These are phyloP conservation scores for Scrobipalpa atriplicella DNA, from an alignment of 2,888 invertebrate species.

Conservation along the genomic window DNA sequence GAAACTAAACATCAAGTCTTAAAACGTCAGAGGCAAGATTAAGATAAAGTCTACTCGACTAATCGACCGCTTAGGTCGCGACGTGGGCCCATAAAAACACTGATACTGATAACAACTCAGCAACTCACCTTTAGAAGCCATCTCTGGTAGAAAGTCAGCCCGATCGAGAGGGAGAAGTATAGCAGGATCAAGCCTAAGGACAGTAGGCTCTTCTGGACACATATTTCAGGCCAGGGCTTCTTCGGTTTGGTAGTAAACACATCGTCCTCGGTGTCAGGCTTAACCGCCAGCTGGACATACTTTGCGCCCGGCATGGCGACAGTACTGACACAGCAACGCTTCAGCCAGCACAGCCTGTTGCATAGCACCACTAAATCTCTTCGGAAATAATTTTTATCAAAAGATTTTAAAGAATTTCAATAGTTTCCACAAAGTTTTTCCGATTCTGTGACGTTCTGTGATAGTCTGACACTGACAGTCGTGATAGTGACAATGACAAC, in stretches of 20 bases:
- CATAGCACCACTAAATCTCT: conserved; percentile 53
- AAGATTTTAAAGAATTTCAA: not conserved
- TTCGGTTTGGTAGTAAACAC: conserved; percentile 65
- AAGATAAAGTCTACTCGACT: not conserved
- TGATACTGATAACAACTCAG: conserved; percentile 32
- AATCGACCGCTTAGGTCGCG: not conserved
- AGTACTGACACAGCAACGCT: conserved; percentile 45
- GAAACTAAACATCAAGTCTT: not conserved
- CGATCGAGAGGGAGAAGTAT: conserved; percentile 96
- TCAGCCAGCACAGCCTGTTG: conserved; percentile 48
- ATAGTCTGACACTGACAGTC: conserved; percentile 1
- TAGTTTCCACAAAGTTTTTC: conserved; percentile 5
- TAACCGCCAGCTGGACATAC: conserved; percentile 77
- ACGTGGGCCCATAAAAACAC: not conserved
- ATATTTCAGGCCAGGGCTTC: conserved; percentile 67
- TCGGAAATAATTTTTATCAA: not conserved
- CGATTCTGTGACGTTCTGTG: not conserved
- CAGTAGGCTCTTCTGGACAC: conserved; percentile 67
- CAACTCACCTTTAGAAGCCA: conserved; percentile 90
- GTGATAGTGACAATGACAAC: too few relatives aligned
- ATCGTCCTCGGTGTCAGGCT: conserved; percentile 70
- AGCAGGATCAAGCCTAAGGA: conserved; percentile 85
- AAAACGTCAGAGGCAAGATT: not conserved
- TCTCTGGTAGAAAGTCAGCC: conserved; percentile 98
- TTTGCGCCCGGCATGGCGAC: conserved; percentile 68